phyloP scores from a whole-genome alignment of 2,113 vertebrate genomes.

The Podiceps cristatus region DNA sequence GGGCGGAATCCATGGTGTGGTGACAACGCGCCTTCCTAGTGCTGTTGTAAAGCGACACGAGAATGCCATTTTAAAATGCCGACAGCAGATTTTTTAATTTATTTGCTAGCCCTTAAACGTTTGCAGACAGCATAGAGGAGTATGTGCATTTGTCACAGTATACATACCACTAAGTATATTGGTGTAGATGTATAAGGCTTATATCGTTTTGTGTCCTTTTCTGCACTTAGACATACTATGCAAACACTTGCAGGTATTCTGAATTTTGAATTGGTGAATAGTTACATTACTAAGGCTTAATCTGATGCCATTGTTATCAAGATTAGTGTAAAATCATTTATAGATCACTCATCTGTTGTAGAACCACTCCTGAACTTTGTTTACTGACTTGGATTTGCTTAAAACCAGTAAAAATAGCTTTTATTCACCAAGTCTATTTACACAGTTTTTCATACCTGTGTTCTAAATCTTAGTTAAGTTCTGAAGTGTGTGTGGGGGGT shows the following conservation, averaged over 20 bases:
- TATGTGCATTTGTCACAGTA: rapidly evolving
- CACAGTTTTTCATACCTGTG: not conserved
- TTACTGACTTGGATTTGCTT: not conserved
- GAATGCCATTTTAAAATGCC: not conserved
- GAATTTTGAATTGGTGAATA: not conserved
- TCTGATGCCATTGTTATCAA: not conserved
- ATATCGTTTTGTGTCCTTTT: not conserved
- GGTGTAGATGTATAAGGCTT: not conserved
- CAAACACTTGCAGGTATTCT: not conserved
- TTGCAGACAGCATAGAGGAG: not conserved
- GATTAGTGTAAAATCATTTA: not conserved
- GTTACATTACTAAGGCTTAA: not conserved
- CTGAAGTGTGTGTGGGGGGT: rapidly evolving
- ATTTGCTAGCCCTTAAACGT: not conserved
- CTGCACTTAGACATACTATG: not conserved
- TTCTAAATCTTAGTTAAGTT: not conserved
- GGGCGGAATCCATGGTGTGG: rapidly evolving
- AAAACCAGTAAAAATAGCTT: not conserved
- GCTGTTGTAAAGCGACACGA: not conserved
- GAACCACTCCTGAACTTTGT: not conserved
- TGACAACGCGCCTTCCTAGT: rapidly evolving
- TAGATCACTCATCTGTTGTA: not conserved
- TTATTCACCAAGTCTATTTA: not conserved
- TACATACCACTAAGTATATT: rapidly evolving
- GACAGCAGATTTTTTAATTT: no score